A percentile compares a stretch with the other conserved stretches of the same genome.
phyloP scores from a whole-genome alignment of 2,888 invertebrate genomes.

The Chrysina gloriosa region DNA sequence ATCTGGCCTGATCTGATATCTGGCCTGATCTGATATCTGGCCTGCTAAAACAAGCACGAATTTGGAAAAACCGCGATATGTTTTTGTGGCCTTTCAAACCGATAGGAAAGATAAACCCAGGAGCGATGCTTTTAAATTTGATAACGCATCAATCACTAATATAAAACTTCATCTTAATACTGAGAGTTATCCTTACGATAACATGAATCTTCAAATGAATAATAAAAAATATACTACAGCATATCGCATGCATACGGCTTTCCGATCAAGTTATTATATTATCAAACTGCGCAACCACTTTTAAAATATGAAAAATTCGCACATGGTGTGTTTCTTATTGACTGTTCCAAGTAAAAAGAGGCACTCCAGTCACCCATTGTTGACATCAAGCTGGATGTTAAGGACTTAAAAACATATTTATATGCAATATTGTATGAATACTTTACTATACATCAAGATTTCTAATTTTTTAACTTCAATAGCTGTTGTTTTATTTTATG shows the following conservation, averaged over 20 bases:
- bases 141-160: neutral
- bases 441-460: too few species aligned
- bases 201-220: neutral
- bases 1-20: too few species aligned
- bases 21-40: neutral
- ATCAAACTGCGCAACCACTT: neutral
- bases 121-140: neutral
- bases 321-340: neutral
- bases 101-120: neutral
- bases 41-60: too few species aligned
- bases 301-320: neutral
- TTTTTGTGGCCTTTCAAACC: neutral
- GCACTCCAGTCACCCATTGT: too few species aligned
- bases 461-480: too few species aligned
- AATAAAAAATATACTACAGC: neutral
- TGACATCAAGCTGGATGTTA: too few species aligned
- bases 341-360: too few species aligned
- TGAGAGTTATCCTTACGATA: neutral
- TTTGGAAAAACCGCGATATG: too few species aligned
- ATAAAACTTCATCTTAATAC: too few species aligned
- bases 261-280: neutral
- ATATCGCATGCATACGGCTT: neutral
- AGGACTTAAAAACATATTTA: too few species aligned
- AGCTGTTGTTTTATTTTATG: too few species aligned
- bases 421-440: too few species aligned